Evolutionary conservation across 2,888 invertebrate genomes (phyloP), one percentile per base, ranked within the genome.

Genomic region (Phaonia tiefii): DNA sequence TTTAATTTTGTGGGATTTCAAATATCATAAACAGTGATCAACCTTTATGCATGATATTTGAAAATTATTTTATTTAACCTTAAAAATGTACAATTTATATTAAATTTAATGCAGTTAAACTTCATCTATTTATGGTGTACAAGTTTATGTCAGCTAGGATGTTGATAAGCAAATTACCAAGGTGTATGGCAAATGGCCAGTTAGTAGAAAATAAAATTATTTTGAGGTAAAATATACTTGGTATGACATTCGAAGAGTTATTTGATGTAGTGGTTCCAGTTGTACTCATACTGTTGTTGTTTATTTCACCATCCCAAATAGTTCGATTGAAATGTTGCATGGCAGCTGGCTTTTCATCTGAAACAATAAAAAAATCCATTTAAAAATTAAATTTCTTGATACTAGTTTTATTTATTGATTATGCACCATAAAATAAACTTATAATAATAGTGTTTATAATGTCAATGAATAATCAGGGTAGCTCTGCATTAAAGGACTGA

Each of bases 291-390:
- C 84, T 86, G 75, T 80, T 88, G 79, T 84, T 83, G 80, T 84
- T 86, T 79, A 82, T 75, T 60, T 90, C 89, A 42, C 86, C 85
- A 76, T 89, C 90, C 46, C 89, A 84, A 72, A 88, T 85, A 82
- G 89, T 91, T 7, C 90, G 87, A 79, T 91, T 91, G 74, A 89
- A 89, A 85, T 91, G 90, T 82, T 91, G 91, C 90, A 91, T 91
- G 25, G 90, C 90, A 20, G 91, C 91, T 31, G 90, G 90, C 74
- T 88, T 90, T 84, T 91, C 90, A 81, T 90, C 91, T 91, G 63
- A 63, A 83, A n/a, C n/a, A 84, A 67, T 44, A 63, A 44, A 75
- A 56, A 69, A 26, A 74, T 46, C n/a, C 11, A 56, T 49, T 13
- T 46, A 20, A 22, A 51, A 37, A n/a, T n/a, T n/a, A n/a, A n/a